phyloP scores from a whole-genome alignment of 2,888 invertebrate genomes.

The Cryptus armator region DNA sequence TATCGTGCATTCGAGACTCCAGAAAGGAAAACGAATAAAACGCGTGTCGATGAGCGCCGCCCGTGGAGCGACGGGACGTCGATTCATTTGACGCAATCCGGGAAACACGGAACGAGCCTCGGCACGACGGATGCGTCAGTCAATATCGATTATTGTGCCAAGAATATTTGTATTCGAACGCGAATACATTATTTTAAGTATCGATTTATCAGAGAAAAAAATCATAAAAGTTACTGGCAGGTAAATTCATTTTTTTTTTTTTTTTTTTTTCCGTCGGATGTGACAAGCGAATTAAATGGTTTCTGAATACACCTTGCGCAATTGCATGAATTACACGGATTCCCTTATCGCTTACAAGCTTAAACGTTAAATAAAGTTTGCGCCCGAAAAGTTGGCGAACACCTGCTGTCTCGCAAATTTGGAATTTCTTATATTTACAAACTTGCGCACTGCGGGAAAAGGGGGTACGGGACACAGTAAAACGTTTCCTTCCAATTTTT shows the following conservation, averaged over 20 bases:
- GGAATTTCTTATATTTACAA: slow-evolving; percentile 57
- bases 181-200: not conserved
- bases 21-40: slow-evolving; percentile 10
- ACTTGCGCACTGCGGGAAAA: slow-evolving; percentile 26
- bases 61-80: slow-evolving; percentile 50
- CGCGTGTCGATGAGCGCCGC: slow-evolving; percentile 16
- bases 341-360: not conserved
- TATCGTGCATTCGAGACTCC: slow-evolving; percentile 4
- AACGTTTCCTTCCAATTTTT: slow-evolving; percentile 47
- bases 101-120: slow-evolving; percentile 20
- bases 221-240: not conserved
- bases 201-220: not conserved
- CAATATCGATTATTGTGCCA: slow-evolving; percentile 52
- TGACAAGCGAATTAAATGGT: not conserved
- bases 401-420: slow-evolving; percentile 64
- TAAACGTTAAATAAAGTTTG: slow-evolving; percentile 11
- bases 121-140: slow-evolving; percentile 41
- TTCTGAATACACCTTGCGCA: not conserved
- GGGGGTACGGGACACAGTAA: slow-evolving; percentile 22
- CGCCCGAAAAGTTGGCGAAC: slow-evolving; percentile 43
- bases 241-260: not conserved
- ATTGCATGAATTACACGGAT: slow-evolving; percentile 2
- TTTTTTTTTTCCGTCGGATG: not conserved
- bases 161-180: slow-evolving; percentile 22
- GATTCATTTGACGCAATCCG: slow-evolving; percentile 57